Conservation (phyloP, 1,140 invertebrate genomes). For the Listronotus bonariensis region DNA sequence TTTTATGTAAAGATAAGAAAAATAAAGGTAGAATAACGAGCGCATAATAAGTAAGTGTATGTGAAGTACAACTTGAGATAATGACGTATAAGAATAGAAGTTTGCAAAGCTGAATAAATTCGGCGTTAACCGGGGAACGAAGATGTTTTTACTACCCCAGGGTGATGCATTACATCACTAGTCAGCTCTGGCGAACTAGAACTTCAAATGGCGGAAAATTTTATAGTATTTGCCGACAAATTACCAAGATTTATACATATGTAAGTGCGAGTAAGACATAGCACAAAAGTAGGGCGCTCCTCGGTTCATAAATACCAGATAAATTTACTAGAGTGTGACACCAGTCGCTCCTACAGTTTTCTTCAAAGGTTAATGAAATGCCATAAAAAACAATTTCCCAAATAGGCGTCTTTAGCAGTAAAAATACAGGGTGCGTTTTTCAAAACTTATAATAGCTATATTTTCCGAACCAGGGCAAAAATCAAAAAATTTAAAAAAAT, state of each 20-base stretch:
- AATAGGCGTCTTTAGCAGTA: conserved; percentile 17
- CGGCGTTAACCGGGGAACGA: conserved; percentile 33
- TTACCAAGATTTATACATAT: conserved; percentile 46
- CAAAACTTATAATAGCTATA: too few relatives aligned
- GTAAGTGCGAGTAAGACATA: conserved; percentile 38
- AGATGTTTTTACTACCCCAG: conserved; percentile 40
- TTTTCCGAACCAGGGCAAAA: too few relatives aligned
- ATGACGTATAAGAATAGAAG: conserved; percentile 29
- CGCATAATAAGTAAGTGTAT: conserved; percentile 33
- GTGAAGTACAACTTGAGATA: conserved; percentile 32
- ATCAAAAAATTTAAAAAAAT: too few relatives aligned
- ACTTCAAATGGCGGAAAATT: conserved; percentile 41
- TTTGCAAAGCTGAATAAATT: conserved; percentile 42
- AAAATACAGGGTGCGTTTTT: too few relatives aligned
- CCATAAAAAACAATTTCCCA: conserved; percentile 32
- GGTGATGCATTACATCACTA: conserved; percentile 42
- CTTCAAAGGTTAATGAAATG: conserved; percentile 38
- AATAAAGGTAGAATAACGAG: conserved; percentile 19
- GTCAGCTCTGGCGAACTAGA: conserved; percentile 37
- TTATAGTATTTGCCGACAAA: conserved; percentile 41
- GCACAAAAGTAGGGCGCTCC: conserved; percentile 31
- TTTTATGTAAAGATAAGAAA: conserved; percentile 21
- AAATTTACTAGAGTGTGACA: conserved; percentile 48
- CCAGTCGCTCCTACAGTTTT: conserved; percentile 34
- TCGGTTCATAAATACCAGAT: conserved; percentile 42